Evolutionary conservation across 2,113 vertebrate species (phyloP).

Genomic region (Lepus europaeus): DNA sequence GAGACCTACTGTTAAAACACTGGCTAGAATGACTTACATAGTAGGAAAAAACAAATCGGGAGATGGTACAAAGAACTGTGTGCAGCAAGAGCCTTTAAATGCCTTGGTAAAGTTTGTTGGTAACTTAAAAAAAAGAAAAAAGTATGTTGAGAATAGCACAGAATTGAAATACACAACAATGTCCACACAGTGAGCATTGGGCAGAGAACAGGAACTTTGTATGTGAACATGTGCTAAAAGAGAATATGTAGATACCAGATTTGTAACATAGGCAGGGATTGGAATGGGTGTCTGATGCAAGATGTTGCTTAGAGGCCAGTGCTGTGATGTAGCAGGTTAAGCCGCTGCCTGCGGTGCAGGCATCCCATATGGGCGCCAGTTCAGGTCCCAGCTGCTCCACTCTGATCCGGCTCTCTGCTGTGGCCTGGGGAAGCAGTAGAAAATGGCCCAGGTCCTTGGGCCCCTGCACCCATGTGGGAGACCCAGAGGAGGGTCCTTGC

Average conservation of each 20-base stretch:
- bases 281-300: no score
- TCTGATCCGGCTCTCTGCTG: no score
- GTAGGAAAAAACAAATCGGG: not conserved
- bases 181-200: not conserved
- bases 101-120: not conserved
- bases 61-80: not conserved
- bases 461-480: no score
- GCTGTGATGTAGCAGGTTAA: no score
- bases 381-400: no score
- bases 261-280: not conserved
- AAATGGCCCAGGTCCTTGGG: no score
- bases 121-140: not conserved
- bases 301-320: no score
- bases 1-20: not conserved
- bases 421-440: no score
- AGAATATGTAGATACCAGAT: not conserved
- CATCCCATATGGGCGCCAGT: no score
- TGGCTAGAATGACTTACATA: not conserved
- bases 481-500: no score
- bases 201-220: not conserved
- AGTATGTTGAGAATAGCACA: constrained; percentile 4
- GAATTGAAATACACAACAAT: not conserved
- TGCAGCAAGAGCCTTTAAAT: not conserved
- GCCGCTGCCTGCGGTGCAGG: no score
- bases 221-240: not conserved